Evolutionary conservation across 2,113 vertebrate species (phyloP), one percentile per base, ranked within the genome.

Genomic region (Grantiella picta): DNA sequence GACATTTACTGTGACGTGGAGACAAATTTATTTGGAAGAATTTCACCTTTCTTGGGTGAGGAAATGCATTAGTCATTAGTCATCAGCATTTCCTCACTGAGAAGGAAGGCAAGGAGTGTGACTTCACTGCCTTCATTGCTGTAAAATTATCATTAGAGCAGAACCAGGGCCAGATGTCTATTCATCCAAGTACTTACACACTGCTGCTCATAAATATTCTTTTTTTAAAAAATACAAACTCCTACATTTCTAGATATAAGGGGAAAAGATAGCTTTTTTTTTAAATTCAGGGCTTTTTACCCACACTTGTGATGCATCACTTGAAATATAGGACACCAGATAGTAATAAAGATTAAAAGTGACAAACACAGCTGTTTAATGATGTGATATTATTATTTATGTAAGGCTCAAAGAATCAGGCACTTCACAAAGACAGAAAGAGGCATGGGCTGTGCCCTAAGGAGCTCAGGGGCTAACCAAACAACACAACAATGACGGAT

Each of bases 401-500:
- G 82, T 44, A 88, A 66, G 54, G 82, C 38, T 87, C 50, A 88
- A 79, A 87, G 79, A 76, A 70, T 82, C 40, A 82, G 42, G 65
- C 91, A 93, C 75, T 88, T 90, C 71, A 65, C 57, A 70, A 89
- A 69, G 75, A 73, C 78, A 92, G 78, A 65, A 80, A 90, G 38
- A 91, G 92, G 45, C 63, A 64, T 0, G n/a, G 54, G 54, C 61
- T 91, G 50, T 87, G 84, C 78, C 84, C 89, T 85, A 38, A 91
- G 82, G 73, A 95, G 79, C 81, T 94, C 86, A 89, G 81, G 93
- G 61, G 75, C 91, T 88, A 89, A 80, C 59, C 59, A 95, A 94
- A 92, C 64, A 91, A 38, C 89, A 57, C 29, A 71, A 87, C 86
- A 90, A 64, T 66, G 56, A 96, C 0, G 13, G 72, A 95, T 60